Conservation (phyloP, 2,888 invertebrate species). For the Lampropteryx suffumata region DNA sequence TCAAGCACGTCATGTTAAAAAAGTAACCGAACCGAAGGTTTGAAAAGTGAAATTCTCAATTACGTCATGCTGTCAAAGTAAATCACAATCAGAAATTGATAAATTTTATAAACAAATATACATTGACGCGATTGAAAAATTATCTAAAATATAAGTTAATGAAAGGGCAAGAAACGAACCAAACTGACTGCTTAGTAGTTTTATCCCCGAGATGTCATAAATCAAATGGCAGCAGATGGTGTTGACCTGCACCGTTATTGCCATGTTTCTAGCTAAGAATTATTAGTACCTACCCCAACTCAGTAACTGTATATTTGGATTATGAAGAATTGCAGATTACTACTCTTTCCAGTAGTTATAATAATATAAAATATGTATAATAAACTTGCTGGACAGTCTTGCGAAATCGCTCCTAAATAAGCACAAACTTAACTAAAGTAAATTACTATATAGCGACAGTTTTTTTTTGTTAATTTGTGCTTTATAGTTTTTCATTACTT, state of each 20-base stretch:
- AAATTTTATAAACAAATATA: too few relatives aligned
- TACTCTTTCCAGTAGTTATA: too few relatives aligned
- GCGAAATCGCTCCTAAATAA: not conserved
- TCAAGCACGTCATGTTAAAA: too few relatives aligned
- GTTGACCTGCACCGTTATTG: slow-evolving; percentile 76
- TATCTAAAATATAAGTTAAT: too few relatives aligned
- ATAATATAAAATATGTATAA: not conserved
- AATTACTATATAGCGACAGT: not conserved
- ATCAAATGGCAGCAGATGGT: slow-evolving; percentile 75
- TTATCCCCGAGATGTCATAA: slow-evolving; percentile 72
- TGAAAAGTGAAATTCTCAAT: too few relatives aligned
- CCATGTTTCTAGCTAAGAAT: slow-evolving; percentile 71
- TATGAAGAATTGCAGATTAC: slow-evolving; percentile 9
- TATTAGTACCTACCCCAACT: slow-evolving; percentile 61
- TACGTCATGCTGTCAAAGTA: too few relatives aligned
- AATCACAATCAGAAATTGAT: not conserved
- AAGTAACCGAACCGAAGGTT: too few relatives aligned
- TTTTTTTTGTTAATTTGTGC: not conserved
- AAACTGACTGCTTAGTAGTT: slow-evolving; percentile 51
- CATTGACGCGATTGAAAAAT: too few relatives aligned
- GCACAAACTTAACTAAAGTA: not conserved
- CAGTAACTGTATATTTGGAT: slow-evolving; percentile 31
- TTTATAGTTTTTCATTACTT: too few relatives aligned
- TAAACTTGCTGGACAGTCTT: not conserved
- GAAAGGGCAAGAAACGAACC: slow-evolving; percentile 57